Evolutionary conservation across 1,140 invertebrate species (phyloP).

Genomic region (Bactericera cockerelli): DNA sequence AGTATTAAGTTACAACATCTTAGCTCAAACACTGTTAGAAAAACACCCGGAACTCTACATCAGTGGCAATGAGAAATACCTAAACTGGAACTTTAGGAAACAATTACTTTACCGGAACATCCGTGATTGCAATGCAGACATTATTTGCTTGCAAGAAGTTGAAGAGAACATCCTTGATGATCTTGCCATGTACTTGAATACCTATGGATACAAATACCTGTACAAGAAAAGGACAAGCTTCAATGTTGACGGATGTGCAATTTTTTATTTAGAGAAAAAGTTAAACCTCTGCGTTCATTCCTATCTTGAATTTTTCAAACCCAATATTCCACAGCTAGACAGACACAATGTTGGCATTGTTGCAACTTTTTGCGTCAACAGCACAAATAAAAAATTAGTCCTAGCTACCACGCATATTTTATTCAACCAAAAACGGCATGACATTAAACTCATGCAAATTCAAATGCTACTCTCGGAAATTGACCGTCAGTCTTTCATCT

Average conservation of each 20-base stretch:
- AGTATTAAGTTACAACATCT: slow-evolving; percentile 53
- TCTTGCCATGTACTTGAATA: slow-evolving; percentile 36
- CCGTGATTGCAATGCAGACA: slow-evolving; percentile 48
- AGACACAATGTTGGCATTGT: slow-evolving; percentile 78
- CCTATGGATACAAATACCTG: slow-evolving; percentile 27
- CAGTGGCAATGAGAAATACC: slow-evolving; percentile 35
- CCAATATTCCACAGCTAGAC: slow-evolving; percentile 41
- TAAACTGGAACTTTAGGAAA: slow-evolving; percentile 56
- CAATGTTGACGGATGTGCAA: slow-evolving; percentile 66
- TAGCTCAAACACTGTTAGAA: slow-evolving; percentile 66
- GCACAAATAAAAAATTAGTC: slow-evolving; percentile 38
- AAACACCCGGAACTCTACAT: slow-evolving; percentile 58
- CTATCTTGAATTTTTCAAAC: slow-evolving; percentile 39
- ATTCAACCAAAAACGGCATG: slow-evolving; percentile 74
- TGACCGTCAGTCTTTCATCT: slow-evolving; percentile 51
- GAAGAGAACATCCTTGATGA: slow-evolving; percentile 52
- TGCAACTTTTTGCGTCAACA: slow-evolving; percentile 45
- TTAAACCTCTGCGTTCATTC: slow-evolving; percentile 44
- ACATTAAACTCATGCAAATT: slow-evolving; percentile 74
- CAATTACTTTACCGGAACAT: slow-evolving; percentile 55
- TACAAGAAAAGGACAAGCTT: slow-evolving; percentile 34
- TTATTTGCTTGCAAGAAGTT: slow-evolving; percentile 75
- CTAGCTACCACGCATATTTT: slow-evolving; percentile 89
- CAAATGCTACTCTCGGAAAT: slow-evolving; percentile 67
- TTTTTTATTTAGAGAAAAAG: slow-evolving; percentile 49